Conservation (phyloP, 2,888 invertebrate genomes). For the Bellardia pandia region DNA sequence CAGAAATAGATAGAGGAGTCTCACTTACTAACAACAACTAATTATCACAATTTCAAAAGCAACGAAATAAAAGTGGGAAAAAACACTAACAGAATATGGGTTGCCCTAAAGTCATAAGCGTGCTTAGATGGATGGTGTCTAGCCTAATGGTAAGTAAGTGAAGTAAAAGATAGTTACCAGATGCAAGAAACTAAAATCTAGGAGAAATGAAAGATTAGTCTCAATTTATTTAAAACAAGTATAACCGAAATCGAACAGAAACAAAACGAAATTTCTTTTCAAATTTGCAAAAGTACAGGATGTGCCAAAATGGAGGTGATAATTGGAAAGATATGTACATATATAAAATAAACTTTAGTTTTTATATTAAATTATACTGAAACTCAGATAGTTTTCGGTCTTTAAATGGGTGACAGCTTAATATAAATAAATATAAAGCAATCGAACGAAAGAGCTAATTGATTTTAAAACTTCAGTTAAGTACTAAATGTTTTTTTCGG, state of each 20-base stretch:
- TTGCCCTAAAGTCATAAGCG: conserved; percentile 52
- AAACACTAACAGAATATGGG: conserved; percentile 32
- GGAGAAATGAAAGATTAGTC: conserved; percentile 24
- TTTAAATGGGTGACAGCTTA: too few species aligned
- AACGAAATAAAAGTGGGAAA: neutral
- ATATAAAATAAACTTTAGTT: neutral
- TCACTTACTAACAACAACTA: conserved; percentile 17
- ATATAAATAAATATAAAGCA: too few species aligned
- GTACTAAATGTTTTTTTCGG: too few species aligned
- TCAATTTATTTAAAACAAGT: conserved; percentile 14
- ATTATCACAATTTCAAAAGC: conserved; percentile 63
- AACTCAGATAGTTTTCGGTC: too few species aligned
- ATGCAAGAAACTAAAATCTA: neutral
- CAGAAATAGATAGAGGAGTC: conserved; percentile 1
- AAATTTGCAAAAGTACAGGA: neutral
- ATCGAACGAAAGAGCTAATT: too few species aligned
- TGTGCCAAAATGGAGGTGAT: neutral
- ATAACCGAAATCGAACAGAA: neutral
- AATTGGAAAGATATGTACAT: neutral
- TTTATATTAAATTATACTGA: neutral
- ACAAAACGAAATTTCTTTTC: neutral
- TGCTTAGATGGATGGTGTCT: neutral
- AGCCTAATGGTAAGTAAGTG: conserved; percentile 39
- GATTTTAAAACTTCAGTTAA: too few species aligned
- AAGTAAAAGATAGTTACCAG: conserved; percentile 7